phyloP scores from a whole-genome alignment of 2,888 invertebrate species.

The Brachyopa scutellaris region DNA sequence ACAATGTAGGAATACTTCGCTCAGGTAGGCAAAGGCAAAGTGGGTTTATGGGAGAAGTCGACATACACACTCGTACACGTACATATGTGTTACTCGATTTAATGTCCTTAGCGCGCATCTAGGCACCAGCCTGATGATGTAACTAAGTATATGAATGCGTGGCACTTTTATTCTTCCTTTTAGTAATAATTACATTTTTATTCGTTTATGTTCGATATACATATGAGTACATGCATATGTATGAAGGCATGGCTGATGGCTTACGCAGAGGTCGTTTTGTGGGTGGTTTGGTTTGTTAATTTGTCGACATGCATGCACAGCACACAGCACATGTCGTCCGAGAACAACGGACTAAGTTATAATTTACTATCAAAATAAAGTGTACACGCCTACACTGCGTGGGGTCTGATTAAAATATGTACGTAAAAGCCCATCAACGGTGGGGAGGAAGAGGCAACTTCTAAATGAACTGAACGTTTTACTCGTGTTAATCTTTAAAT shows the following conservation, averaged over 20 bases:
- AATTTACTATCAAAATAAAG: neutral
- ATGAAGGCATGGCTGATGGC: no score
- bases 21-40: slow-evolving; percentile 7
- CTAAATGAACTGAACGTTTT: no score
- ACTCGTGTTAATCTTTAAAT: no score
- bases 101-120: slow-evolving; percentile 36
- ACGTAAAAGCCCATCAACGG: no score
- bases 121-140: slow-evolving; percentile 24
- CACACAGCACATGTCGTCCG: neutral
- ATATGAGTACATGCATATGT: neutral
- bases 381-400: neutral
- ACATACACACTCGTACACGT: neutral
- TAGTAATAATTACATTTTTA: slow-evolving; percentile 27
- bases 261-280: slow-evolving; percentile 9
- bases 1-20: slow-evolving; percentile 6
- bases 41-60: slow-evolving; percentile 12
- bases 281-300: slow-evolving; percentile 6
- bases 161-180: neutral
- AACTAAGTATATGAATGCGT: slow-evolving; percentile 1
- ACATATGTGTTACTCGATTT: slow-evolving; percentile 21
- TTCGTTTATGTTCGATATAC: slow-evolving; percentile 14
- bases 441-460: no score
- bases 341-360: neutral
- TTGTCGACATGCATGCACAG: slow-evolving; percentile 16
- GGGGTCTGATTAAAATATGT: neutral